phyloP scores from a whole-genome alignment of 2,888 invertebrate species.

The Drosophila buzzatii region DNA sequence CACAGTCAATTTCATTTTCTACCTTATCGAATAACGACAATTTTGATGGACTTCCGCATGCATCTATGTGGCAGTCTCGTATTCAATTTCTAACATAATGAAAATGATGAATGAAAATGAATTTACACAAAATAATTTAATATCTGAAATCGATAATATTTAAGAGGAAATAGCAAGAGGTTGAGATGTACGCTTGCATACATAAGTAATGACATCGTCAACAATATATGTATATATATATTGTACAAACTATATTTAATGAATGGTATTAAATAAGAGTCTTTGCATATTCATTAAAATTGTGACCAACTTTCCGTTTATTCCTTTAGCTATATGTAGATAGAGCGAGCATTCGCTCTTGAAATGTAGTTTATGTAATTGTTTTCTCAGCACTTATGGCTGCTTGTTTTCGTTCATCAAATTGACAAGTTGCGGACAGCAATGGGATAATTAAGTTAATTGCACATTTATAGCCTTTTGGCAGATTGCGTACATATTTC shows the following conservation, averaged over 20 bases:
- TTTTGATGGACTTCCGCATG: background rate
- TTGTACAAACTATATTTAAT: background rate
- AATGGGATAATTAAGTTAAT: conserved; percentile 73
- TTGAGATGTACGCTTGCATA: too few relatives aligned
- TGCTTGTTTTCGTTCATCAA: conserved; percentile 8
- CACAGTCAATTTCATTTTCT: too few relatives aligned
- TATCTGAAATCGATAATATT: too few relatives aligned
- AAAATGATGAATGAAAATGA: background rate
- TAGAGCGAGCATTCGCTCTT: background rate
- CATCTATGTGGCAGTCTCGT: background rate
- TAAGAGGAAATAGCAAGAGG: too few relatives aligned
- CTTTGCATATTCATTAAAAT: background rate
- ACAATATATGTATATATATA: too few relatives aligned
- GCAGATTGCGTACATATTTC: conserved; percentile 5
- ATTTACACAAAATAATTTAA: too few relatives aligned
- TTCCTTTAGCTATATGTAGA: background rate
- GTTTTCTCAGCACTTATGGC: conserved; percentile 20
- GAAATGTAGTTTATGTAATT: conserved; percentile 21
- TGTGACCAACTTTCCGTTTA: background rate
- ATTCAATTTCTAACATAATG: background rate
- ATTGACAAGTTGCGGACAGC: conserved; percentile 31
- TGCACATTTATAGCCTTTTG: conserved; percentile 73
- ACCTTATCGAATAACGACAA: background rate
- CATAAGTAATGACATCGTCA: too few relatives aligned
- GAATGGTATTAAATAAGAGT: background rate